phyloP scores from a whole-genome alignment of 2,113 vertebrate genomes.

The Machaerirhynchus nigripectus region DNA sequence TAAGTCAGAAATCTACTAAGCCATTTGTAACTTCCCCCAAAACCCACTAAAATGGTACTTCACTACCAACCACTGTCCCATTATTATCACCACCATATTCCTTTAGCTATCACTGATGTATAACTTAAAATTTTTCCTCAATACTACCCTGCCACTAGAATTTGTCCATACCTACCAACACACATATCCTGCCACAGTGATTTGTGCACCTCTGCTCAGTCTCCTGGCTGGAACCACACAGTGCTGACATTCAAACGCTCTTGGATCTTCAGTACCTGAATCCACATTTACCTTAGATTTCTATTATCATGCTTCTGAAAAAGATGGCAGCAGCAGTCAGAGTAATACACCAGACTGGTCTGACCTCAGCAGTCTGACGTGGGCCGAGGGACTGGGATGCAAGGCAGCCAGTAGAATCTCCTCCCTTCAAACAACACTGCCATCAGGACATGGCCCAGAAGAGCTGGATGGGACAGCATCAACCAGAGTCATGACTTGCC shows the following conservation, averaged over 20 bases:
- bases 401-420: background rate
- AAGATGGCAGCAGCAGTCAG: background rate
- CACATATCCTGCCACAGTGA: background rate
- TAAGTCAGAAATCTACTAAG: background rate
- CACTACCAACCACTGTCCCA: background rate
- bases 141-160: background rate
- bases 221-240: background rate
- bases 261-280: background rate
- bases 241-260: background rate
- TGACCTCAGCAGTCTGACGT: background rate
- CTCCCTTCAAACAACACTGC: background rate
- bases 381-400: too few species aligned
- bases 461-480: background rate
- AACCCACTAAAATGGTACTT: background rate
- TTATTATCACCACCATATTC: background rate
- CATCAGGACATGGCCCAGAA: accelerated
- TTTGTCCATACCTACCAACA: background rate
- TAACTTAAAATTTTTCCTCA: background rate
- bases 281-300: background rate
- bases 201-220: background rate
- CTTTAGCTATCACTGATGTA: background rate
- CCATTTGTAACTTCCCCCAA: background rate
- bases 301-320: background rate
- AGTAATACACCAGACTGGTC: background rate
- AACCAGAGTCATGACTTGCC: background rate